phyloP scores from a whole-genome alignment of 2,888 invertebrate species.

The Branchipolynoe longqiensis region DNA sequence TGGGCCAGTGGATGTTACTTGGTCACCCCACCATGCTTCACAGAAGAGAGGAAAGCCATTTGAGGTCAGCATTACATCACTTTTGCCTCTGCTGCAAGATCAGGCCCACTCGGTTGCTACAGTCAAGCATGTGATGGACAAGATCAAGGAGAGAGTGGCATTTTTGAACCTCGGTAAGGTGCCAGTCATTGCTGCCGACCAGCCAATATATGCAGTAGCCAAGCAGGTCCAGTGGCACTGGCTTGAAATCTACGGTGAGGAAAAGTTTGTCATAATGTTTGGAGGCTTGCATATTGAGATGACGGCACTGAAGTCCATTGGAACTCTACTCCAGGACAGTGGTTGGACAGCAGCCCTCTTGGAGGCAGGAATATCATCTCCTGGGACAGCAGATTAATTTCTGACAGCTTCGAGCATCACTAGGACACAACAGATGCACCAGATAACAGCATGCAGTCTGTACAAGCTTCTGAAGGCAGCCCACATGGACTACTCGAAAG shows the following conservation, averaged over 20 bases:
- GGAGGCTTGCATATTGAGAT: slow-evolving; percentile 76
- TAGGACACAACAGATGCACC: slow-evolving; percentile 67
- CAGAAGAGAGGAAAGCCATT: slow-evolving; percentile 7
- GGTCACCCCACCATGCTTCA: slow-evolving; percentile 62
- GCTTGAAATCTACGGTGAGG: slow-evolving; percentile 72
- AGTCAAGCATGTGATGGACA: slow-evolving; percentile 63
- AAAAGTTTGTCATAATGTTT: slow-evolving; percentile 71
- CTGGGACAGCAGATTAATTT: slow-evolving; percentile 70
- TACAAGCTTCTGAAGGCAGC: slow-evolving; percentile 64
- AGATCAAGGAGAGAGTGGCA: slow-evolving; percentile 57
- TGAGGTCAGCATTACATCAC: slow-evolving; percentile 57
- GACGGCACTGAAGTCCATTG: slow-evolving; percentile 70
- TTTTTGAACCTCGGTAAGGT: slow-evolving; percentile 71
- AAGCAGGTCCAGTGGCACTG: slow-evolving; percentile 74
- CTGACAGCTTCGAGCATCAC: slow-evolving; percentile 66
- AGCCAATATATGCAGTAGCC: slow-evolving; percentile 72
- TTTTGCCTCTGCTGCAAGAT: slow-evolving; percentile 58
- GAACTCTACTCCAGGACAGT: slow-evolving; percentile 69
- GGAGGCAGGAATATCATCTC: slow-evolving; percentile 66
- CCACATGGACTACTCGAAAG: slow-evolving; percentile 56
- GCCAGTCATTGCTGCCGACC: slow-evolving; percentile 71
- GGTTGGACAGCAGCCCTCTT: slow-evolving; percentile 69
- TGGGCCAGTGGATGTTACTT: slow-evolving; percentile 40
- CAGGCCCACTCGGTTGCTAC: slow-evolving; percentile 60
- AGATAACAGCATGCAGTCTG: slow-evolving; percentile 66